Base-by-base conservation (phyloP, 1,140 invertebrate species). In the Glossosoma conforme region DNA sequence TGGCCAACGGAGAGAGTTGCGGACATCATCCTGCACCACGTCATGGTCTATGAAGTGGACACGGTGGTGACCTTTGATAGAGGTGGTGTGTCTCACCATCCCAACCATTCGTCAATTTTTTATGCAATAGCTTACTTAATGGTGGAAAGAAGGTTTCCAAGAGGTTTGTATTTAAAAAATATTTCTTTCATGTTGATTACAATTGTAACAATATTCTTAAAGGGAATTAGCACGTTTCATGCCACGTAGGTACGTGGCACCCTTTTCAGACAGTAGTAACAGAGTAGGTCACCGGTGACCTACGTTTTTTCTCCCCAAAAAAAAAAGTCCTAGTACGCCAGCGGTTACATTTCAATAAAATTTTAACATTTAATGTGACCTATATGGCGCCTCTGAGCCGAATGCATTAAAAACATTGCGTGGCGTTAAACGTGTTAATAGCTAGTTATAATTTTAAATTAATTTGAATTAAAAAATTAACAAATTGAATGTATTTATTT, bases 11-110 rank as follows among this genome's bases (percentile, higher is more conserved):
- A 86, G 52, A 66, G 83, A 11, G 71, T 93, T 36, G 80, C 85
- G 11, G 78, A 84, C 35, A 72, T 84, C 40, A 80, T 96, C 61
- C 69, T 85, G 20, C 79, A 86, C 36, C 77, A 84, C 36, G 68
- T 92, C 41, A 83, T 88, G 68, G 73, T 76, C 33, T 76, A 89
- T 46, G 80, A 84, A 64, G 88, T 93, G 61, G 84, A 91, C 61
- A 85, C 86, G 15, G 77, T 96, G 43, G 81, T 97, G 32, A 96
- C 93, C 24, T 97, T 97, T 77, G 94, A 98, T 72, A 82, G 84
- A 63, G 73, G 84, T 63, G 95, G 95, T 38, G 83, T 97, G 3
- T 94, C 90, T 61, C 81, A 83, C 6, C 94, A 98, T 74, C 72
- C 77, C 19, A 97, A 97, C 76, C 95, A 97, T 67, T 83, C 80